Base-by-base conservation (phyloP, 2,797 vertebrate species). In the Thaleichthys pacificus region DNA sequence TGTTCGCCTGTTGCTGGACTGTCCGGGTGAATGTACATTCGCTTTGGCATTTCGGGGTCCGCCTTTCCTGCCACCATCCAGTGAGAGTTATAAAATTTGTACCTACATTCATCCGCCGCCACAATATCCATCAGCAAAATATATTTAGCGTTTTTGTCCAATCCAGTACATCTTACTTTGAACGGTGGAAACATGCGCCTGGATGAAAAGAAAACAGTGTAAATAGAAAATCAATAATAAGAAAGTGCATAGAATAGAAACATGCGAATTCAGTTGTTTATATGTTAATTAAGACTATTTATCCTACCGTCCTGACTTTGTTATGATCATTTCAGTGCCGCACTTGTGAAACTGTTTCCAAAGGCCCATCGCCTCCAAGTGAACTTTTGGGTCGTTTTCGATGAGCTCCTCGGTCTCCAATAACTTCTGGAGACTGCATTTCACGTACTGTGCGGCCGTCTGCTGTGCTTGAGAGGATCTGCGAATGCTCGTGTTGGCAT, bases 311-410 rank as follows among this genome's bases (percentile, higher is more conserved):
- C 97, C 97, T 0, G 97, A 97, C 88, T 98, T 98, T 57, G 97
- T 98, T 71, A 98, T 98, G 82, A 98, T 96, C 97, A 98, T 98
- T 89, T 98, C 97, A 0, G 97, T 98, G 72, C 95, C 95, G 79
- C 91, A 88, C 82, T 92, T 94, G 91, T 98, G 95, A 91, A 98
- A 98, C 85, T 96, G 93, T 71, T 92, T 95, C 97, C 97, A 98
- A 78, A 98, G 95, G 17, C 97, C 95, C 80, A 92, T 93, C 78
- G 93, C 93, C 88, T 98, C 97, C 83, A 98, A 82, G 77, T 93
- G 94, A 80, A 98, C 95, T 88, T 93, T 94, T 0, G 97, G 95
- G 79, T 98, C 96, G 11, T 96, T 95, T 70, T 96, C 94, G 30
- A 91, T 89, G 70, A 90, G 86, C 73, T 92, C 93, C 28, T 91